A percentile compares a stretch with the other conserved stretches of the same genome.
phyloP scores from a whole-genome alignment of 2,888 invertebrate species.

The Barypeithes pellucidus region DNA sequence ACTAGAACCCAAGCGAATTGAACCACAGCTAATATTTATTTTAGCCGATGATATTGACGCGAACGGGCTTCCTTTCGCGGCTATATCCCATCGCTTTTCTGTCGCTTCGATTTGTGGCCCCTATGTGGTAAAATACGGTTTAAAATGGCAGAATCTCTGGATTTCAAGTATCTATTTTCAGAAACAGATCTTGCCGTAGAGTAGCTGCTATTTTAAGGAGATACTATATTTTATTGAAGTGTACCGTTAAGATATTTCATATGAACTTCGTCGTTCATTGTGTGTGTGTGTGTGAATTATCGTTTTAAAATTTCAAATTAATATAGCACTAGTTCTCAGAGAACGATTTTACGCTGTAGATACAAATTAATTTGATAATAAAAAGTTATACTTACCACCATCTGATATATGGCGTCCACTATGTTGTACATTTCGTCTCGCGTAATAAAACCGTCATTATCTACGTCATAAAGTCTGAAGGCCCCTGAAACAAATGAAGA shows the following conservation, averaged over 20 bases:
- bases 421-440: constrained; percentile 97
- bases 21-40: constrained; percentile 12
- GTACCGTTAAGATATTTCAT: too few relatives aligned
- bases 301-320: too few relatives aligned
- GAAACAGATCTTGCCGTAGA: neutral
- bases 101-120: neutral
- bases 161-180: constrained; percentile 5
- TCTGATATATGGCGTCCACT: constrained; percentile 97
- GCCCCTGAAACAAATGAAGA: constrained; percentile 83
- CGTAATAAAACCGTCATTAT: constrained; percentile 96
- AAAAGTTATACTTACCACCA: constrained; percentile 87
- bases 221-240: too few relatives aligned
- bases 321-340: too few relatives aligned
- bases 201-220: neutral
- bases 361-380: too few relatives aligned
- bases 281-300: too few relatives aligned
- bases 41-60: constrained; percentile 11
- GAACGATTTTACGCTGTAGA: too few relatives aligned
- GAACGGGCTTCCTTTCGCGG: neutral
- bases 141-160: neutral
- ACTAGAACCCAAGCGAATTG: neutral
- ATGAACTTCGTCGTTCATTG: too few relatives aligned
- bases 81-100: neutral
- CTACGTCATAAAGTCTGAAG: constrained; percentile 94
- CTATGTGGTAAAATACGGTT: neutral